Evolutionary conservation across 2,113 vertebrate species (phyloP).

Genomic region (Oxyura jamaicensis): DNA sequence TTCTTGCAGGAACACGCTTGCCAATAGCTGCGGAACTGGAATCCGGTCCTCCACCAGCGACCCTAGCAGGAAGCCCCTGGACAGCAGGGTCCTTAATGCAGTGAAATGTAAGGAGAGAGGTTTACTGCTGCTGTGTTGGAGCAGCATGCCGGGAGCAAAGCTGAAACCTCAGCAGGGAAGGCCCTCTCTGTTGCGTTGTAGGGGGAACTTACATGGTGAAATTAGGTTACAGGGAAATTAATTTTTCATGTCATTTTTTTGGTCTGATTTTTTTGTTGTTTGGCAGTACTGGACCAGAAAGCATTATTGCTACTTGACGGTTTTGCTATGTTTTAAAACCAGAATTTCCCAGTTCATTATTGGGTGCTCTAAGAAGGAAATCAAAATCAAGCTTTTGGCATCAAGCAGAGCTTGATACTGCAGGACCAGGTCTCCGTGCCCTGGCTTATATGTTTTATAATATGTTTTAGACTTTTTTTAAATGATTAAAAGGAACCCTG

Average conservation of each 20-base stretch:
- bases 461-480: not conserved
- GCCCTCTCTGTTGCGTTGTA: not conserved
- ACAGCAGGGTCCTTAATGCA: slow-evolving; percentile 94
- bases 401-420: not conserved
- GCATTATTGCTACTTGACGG: not conserved
- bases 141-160: not conserved
- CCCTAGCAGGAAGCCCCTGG: slow-evolving; percentile 92
- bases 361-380: not conserved
- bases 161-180: not conserved
- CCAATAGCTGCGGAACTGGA: slow-evolving; percentile 96
- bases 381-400: not conserved
- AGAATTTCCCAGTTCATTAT: not conserved
- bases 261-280: not conserved
- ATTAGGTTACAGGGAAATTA: not conserved
- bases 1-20: slow-evolving; percentile 89
- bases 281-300: not conserved
- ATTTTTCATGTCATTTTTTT: not conserved
- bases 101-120: slow-evolving; percentile 89
- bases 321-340: not conserved
- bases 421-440: slow-evolving; percentile 27
- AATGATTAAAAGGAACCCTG: not conserved
- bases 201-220: not conserved
- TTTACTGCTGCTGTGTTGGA: not conserved
- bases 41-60: slow-evolving; percentile 96
- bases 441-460: slow-evolving; percentile 19